Conservation (phyloP, 2,113 vertebrate genomes). For the Osmerus eperlanus region DNA sequence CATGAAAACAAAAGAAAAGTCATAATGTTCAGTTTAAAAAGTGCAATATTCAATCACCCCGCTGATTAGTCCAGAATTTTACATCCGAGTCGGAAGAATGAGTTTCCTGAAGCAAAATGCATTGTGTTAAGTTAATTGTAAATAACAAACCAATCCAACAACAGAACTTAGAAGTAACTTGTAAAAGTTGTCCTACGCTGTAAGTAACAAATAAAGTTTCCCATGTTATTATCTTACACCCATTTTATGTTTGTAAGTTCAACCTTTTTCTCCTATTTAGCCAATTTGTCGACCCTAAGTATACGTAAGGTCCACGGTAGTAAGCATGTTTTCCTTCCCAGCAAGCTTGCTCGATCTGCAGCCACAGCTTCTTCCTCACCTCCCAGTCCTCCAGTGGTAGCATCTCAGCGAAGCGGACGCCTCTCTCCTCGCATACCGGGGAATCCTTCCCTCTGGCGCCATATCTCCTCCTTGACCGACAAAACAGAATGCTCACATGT, state of each 20-base stretch:
- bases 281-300: neutral
- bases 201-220: neutral
- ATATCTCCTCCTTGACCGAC: slow-evolving; percentile 5
- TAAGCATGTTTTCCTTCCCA: neutral
- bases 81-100: neutral
- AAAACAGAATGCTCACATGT: neutral
- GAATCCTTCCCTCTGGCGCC: neutral
- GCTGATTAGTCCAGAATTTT: neutral
- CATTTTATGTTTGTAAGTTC: neutral
- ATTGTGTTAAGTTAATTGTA: neutral
- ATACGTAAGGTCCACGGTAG: neutral
- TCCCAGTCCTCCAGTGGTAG: slow-evolving; percentile 2
- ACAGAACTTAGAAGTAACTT: neutral
- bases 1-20: too few species aligned
- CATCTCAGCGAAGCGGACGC: slow-evolving; percentile 1
- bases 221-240: neutral
- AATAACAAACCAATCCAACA: neutral
- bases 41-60: neutral
- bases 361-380: slow-evolving; percentile 8
- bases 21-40: too few species aligned
- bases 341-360: neutral
- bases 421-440: neutral
- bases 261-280: neutral
- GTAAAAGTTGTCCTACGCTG: neutral
- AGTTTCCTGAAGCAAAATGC: slow-evolving; percentile 1